Evolutionary conservation across 2,797 vertebrate genomes (phyloP), one percentile per base, ranked within the genome.

Genomic region (Pteronotus mesoamericanus): DNA sequence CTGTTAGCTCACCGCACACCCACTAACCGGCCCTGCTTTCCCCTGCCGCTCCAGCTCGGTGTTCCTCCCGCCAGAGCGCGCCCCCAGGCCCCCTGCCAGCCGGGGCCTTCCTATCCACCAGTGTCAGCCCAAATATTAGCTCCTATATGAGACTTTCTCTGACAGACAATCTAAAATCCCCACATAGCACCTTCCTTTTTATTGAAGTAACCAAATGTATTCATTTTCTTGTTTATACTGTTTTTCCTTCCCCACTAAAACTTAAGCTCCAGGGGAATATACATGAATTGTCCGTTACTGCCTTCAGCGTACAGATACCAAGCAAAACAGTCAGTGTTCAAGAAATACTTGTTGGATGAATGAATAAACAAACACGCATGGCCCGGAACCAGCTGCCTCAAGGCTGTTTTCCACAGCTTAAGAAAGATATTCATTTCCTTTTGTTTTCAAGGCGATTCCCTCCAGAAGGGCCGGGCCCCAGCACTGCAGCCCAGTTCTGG

Each of bases 241-340:
- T 55, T 39, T 66, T 86, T 66, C 68, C 93, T 88, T 72, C 53
- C n/a, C 85, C 53, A 39, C 48, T 61, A 93, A 97, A 86, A 79
- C 24, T 59, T 42, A 94, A 95, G 21, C 72, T 86, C 24, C 34
- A 64, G 48, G 15, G 51, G 6, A 72, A 32, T 26, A 68, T 83
- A 59, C 3, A 34, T 61, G 11, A 93, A 64, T 42, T 89, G 39
- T 66, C 92, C 42, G 59, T 15, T 57, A 44, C 53, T 83, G 24
- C 42, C 61, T 78, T 82, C 15, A 72, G 46, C 46, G 80, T 55
- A 19, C 22, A 80, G 57, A 53, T 12, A 69, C 8, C 24, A 72
- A 94, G 37, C 77, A 85, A 85, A 89, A 87, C 6, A 82, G 34
- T 77, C 87, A 34, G 15, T 42, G 46, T 74, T 94, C 29, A 75